These are phyloP conservation scores for Microcebus ravelobensis DNA, from an alignment of 2,113 vertebrate genomes.

Conservation along the genomic window DNA sequence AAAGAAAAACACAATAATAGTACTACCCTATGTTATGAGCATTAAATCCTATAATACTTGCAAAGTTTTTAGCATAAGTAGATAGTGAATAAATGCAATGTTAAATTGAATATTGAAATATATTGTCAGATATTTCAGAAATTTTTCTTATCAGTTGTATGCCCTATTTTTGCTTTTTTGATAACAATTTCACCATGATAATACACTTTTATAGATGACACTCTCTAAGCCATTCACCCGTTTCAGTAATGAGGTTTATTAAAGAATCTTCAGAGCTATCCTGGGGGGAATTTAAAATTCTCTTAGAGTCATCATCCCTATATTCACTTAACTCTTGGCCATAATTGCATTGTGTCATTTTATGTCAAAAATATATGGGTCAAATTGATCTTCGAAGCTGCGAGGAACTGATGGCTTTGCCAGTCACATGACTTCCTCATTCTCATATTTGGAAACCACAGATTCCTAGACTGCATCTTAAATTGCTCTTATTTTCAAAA, in stretches of 20 bases:
- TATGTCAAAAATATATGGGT: constrained; percentile 20
- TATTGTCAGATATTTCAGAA: not conserved
- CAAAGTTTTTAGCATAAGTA: not conserved
- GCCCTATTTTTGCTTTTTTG: not conserved
- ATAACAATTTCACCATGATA: not conserved
- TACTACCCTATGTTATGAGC: not conserved
- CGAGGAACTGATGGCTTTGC: constrained; percentile 24
- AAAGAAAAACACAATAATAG: not conserved
- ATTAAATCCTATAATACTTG: not conserved
- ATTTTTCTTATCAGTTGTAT: not conserved
- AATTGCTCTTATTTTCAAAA: constrained; percentile 28
- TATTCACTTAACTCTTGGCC: constrained; percentile 2
- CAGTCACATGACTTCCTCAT: not conserved
- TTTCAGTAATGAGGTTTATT: constrained; percentile 3
- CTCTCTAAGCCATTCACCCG: not conserved
- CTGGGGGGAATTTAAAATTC: constrained; percentile 7
- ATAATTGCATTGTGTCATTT: constrained; percentile 53
- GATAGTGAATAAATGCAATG: not conserved
- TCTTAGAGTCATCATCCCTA: not conserved
- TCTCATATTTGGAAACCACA: constrained; percentile 9
- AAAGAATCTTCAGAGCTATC: constrained; percentile 32
- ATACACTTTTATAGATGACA: not conserved
- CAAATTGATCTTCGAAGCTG: constrained; percentile 25
- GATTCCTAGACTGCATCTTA: not conserved
- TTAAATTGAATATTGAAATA: not conserved